A percentile compares a stretch with the other conserved stretches of the same genome.
Conservation (phyloP, 2,113 vertebrate species). For the Heterocephalus glaber region DNA sequence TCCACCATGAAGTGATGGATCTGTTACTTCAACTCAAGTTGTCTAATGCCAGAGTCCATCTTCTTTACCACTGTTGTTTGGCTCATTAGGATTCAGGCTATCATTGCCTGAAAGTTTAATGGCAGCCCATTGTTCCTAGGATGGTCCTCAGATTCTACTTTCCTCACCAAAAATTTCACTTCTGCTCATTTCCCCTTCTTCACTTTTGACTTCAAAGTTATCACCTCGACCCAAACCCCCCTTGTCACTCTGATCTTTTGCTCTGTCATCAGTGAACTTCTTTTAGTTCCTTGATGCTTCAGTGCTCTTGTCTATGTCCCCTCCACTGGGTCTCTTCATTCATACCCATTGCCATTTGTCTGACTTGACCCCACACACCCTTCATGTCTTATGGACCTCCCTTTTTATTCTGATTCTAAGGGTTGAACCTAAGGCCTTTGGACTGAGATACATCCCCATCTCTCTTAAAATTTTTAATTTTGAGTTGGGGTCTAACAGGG, state of each 20-base stretch:
- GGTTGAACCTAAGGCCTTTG: no score
- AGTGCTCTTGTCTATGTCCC: neutral
- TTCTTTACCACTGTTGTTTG: neutral
- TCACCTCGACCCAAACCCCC: neutral
- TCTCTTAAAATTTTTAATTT: neutral
- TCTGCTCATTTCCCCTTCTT: neutral
- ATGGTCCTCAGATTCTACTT: neutral
- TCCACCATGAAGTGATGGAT: neutral
- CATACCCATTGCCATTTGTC: neutral
- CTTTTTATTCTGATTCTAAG: neutral
- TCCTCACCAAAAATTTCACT: neutral
- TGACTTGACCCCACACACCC: neutral
- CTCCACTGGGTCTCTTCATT: neutral
- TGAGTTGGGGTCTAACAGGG: neutral
- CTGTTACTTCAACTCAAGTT: neutral
- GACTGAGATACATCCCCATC: neutral
- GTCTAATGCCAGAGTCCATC: neutral
- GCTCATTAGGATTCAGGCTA: neutral
- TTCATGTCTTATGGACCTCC: neutral
- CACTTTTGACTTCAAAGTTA: neutral
- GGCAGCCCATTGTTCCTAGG: neutral
- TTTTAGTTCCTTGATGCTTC: neutral
- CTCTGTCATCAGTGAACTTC: neutral
- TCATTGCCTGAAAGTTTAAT: neutral
- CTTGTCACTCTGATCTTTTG: neutral